Conservation (phyloP, 2,113 vertebrate genomes). For the Junco hyemalis region DNA sequence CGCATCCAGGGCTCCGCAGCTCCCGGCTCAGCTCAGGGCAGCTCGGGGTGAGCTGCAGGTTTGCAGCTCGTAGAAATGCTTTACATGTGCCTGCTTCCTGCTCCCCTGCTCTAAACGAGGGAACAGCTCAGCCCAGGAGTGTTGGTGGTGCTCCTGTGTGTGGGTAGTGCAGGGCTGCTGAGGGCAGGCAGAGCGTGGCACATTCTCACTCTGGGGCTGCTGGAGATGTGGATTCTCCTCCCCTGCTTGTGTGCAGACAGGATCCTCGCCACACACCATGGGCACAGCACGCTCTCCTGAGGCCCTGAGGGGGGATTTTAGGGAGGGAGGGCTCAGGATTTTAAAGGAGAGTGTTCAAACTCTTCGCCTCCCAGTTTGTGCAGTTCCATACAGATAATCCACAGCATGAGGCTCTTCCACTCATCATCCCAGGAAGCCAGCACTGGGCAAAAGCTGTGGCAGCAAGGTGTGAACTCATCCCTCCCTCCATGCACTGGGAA, state of each 20-base stretch:
- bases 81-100: constrained; percentile 12
- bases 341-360: background rate
- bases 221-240: background rate
- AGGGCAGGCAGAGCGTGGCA: background rate
- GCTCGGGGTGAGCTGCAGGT: background rate
- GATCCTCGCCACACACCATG: rapidly evolving
- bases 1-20: background rate
- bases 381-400: background rate
- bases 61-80: background rate
- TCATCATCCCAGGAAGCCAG: background rate
- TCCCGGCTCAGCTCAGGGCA: background rate
- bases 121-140: background rate
- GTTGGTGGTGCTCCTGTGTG: rapidly evolving
- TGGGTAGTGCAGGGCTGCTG: background rate
- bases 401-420: background rate
- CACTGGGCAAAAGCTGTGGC: background rate
- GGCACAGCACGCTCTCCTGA: background rate
- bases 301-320: background rate
- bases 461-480: background rate
- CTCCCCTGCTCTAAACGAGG: background rate
- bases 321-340: background rate
- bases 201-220: background rate
- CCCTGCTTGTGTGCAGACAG: background rate
- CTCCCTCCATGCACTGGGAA: background rate
- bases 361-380: background rate